Percentiles rank a stretch among this genome's conserved stretches.
phyloP scores from a whole-genome alignment of 2,888 invertebrate species.

The Apamea epomidion region DNA sequence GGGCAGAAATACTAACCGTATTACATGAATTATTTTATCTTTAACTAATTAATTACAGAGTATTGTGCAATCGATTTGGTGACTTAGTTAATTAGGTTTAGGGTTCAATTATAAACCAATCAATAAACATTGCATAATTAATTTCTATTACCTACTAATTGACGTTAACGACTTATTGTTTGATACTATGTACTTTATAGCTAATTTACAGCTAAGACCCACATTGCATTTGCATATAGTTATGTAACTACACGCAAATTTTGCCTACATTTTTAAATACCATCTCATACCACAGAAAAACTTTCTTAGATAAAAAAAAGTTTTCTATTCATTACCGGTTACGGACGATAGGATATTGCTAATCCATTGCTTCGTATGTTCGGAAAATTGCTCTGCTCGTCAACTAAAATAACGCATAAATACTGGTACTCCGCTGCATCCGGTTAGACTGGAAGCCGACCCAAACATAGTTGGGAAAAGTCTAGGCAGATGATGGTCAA shows the following conservation, averaged over 20 bases:
- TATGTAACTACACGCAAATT: background rate
- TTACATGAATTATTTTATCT: conserved; percentile 4
- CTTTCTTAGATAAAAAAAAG: background rate
- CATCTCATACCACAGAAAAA: background rate
- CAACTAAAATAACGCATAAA: too few species aligned
- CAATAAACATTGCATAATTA: conserved; percentile 43
- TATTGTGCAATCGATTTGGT: conserved; percentile 45
- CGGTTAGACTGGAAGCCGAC: too few species aligned
- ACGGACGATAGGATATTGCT: too few species aligned
- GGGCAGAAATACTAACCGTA: background rate
- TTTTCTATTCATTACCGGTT: background rate
- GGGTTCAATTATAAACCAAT: conserved; percentile 53
- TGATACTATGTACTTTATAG: background rate
- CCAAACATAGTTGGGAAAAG: too few species aligned
- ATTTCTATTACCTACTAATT: conserved; percentile 38
- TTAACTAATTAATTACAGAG: conserved; percentile 27
- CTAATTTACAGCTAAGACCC: conserved; percentile 18
- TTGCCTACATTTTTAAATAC: background rate
- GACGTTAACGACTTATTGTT: conserved; percentile 54
- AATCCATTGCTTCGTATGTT: too few species aligned
- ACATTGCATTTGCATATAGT: conserved; percentile 10
- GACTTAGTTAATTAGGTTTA: conserved; percentile 11
- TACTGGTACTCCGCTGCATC: too few species aligned
- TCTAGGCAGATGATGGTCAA: too few species aligned
- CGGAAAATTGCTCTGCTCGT: too few species aligned